Base-by-base conservation (phyloP, 2,888 invertebrate genomes). In the Ferrisia virgata region DNA sequence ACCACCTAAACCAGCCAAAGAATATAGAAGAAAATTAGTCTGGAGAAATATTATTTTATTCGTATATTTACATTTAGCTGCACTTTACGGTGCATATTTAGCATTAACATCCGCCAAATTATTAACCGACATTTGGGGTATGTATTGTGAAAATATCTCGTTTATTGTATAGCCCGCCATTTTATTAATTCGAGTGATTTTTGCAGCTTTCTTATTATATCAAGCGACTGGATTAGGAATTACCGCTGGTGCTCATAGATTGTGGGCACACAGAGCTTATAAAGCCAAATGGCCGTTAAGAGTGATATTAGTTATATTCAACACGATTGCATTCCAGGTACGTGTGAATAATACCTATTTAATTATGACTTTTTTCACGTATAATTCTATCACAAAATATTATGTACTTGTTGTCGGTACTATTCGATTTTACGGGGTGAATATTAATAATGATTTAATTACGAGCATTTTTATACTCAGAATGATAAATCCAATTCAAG, bases 261-360 rank as follows among this genome's bases (percentile, higher is more conserved):
- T 98, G 39, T 99, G 98, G 98, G 92, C 98, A 0, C 99, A 99
- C 90, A 93, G 95, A 87, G 93, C 97, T 0, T 99, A 98, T 91
- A 98, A 98, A 90, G 98, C 98, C 8, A 96, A 93, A 89, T 93
- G 94, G 92, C 98, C 96, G 0, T 91, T 98, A 5, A 91, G 95
- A 86, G 87, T 96, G 8, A 89, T 98, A 47, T 91, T 99, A 85
- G 92, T 93, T 47, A 87, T 94, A 78, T 94, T 94, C 90, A 96
- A 98, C 89, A 95, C 96, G 0, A 88, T 97, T 76, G 97, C 98
- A 79, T 96, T 97, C 90, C 97, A 97, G 92, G 95, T 95, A 89
- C 89, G 88, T 85, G 47, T 18, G 1, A 25, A 25, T 22, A 9
- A 13, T 15, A 28, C 4, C 2, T 28, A 28, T 64, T 28, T 8